Conservation (phyloP, 1,140 invertebrate genomes). For the Ectropis grisescens region DNA sequence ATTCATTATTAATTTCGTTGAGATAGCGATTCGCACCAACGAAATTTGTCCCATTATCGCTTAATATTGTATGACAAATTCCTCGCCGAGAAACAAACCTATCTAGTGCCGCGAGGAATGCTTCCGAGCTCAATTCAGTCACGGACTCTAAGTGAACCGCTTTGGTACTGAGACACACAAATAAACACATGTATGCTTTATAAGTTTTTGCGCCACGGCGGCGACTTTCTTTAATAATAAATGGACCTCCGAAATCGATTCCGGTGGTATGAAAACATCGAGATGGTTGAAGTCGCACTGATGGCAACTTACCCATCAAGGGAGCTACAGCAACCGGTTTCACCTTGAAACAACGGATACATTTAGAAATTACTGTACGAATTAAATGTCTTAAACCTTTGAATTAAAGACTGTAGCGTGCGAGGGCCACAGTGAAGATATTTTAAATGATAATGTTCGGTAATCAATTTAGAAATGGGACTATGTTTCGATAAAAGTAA, state of each 20-base stretch:
- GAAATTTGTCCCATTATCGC: background rate
- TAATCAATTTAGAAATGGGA: slow-evolving; percentile 1
- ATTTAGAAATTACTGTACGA: slow-evolving; percentile 6
- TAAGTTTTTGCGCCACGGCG: slow-evolving; percentile 9
- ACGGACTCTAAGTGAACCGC: slow-evolving; percentile 11
- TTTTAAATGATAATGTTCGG: background rate
- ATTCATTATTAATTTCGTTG: too few species aligned
- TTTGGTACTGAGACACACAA: slow-evolving; percentile 7
- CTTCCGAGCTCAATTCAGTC: background rate
- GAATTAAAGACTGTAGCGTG: background rate
- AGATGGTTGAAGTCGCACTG: slow-evolving; percentile 14
- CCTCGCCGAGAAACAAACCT: background rate
- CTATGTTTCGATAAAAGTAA: slow-evolving; percentile 5
- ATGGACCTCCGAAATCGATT: slow-evolving; percentile 26
- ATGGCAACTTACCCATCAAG: slow-evolving; percentile 12
- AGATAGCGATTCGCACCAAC: background rate
- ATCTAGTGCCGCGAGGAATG: background rate
- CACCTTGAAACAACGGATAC: slow-evolving; percentile 5
- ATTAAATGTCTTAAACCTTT: slow-evolving; percentile 7
- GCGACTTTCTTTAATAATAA: slow-evolving; percentile 9
- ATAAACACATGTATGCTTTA: slow-evolving; percentile 16
- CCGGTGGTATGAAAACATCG: slow-evolving; percentile 18
- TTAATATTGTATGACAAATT: background rate
- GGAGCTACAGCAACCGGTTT: background rate
- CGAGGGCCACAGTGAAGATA: slow-evolving; percentile 5